Evolutionary conservation across 2,888 invertebrate genomes (phyloP), one percentile per base, ranked within the genome.

Genomic region (Sphinx pinastri): DNA sequence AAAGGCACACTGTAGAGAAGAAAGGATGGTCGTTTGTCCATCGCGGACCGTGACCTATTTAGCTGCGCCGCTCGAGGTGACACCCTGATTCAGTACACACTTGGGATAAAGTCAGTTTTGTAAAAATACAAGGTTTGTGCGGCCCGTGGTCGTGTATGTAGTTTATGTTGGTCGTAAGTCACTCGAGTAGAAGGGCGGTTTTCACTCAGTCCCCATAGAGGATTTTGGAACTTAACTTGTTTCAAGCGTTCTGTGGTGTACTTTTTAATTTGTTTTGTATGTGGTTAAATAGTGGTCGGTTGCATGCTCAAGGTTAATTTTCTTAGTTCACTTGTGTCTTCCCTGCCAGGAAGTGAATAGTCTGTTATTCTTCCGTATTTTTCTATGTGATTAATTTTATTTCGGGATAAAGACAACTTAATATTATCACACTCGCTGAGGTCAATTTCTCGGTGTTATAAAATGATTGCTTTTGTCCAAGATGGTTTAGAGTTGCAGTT

Each of bases 41-140:
- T 81, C 82, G 84, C 84, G 82, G 87, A 85, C 91, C 92, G 76
- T 92, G 92, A 90, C 91, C 91, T 79, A 89, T 85, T 87, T 92
- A 75, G 71, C 74, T 77, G 71, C 73, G 77, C 74, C 71, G 79
- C 79, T 79, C 76, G 79, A 81, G 83, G 82, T 83, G 85, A 85
- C 83, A 83, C 79, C 82, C 82, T 77, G 79, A 84, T 81, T 81
- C 84, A 84, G 87, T 86, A 84, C 82, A 80, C 75, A 74, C 75
- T 77, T 77, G 74, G 74, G 77, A 81, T 81, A 81, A 83, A 81
- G 78, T 81, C 76, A 77, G 78, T 81, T 84, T 83, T 82, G 78
- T 84, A 82, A 83, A 85, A 84, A 83, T 82, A 82, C 83, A 81
- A 47, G 63, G 47, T 63, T 60, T 16, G 14, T 16, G 49, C 47